Conservation (phyloP, 2,888 invertebrate genomes). For the Caenorhabditis panamensis region DNA sequence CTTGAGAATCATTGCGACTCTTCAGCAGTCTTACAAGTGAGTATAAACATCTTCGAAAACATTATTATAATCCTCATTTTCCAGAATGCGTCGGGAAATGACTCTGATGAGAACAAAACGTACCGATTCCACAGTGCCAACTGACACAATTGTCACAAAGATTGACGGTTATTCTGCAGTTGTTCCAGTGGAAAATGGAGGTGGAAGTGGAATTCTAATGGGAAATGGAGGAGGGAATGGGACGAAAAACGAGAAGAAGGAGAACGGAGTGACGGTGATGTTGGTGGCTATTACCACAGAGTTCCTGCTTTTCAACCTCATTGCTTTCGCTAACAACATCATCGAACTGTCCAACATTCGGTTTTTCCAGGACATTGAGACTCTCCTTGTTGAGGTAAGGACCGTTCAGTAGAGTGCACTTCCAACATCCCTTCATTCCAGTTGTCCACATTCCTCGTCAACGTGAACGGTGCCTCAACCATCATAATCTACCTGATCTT, state of each 20-base stretch:
- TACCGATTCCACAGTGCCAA: slow-evolving; percentile 49
- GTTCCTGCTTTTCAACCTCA: slow-evolving; percentile 76
- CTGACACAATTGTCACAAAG: slow-evolving; percentile 55
- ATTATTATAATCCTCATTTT: not conserved
- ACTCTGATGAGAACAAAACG: slow-evolving; percentile 36
- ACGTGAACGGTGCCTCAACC: slow-evolving; percentile 75
- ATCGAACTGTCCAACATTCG: slow-evolving; percentile 70
- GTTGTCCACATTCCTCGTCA: slow-evolving; percentile 73
- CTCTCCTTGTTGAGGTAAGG: slow-evolving; percentile 70
- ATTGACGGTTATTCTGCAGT: slow-evolving; percentile 55
- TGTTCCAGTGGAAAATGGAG: slow-evolving; percentile 39
- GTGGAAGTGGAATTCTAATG: slow-evolving; percentile 41
- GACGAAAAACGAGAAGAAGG: slow-evolving; percentile 63
- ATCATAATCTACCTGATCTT: slow-evolving; percentile 76
- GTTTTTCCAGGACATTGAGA: slow-evolving; percentile 65
- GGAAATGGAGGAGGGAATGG: slow-evolving; percentile 23
- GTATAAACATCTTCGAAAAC: not conserved
- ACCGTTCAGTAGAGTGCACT: not conserved
- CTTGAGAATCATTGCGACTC: slow-evolving; percentile 71
- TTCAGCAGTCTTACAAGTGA: slow-evolving; percentile 69
- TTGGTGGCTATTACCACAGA: slow-evolving; percentile 77
- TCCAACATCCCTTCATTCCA: slow-evolving; percentile 29
- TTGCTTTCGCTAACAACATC: slow-evolving; percentile 78
- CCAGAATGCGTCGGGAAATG: slow-evolving; percentile 59
- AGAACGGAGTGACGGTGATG: slow-evolving; percentile 77